Conservation (phyloP, 2,113 vertebrate species). For the Notothenia rossii region DNA sequence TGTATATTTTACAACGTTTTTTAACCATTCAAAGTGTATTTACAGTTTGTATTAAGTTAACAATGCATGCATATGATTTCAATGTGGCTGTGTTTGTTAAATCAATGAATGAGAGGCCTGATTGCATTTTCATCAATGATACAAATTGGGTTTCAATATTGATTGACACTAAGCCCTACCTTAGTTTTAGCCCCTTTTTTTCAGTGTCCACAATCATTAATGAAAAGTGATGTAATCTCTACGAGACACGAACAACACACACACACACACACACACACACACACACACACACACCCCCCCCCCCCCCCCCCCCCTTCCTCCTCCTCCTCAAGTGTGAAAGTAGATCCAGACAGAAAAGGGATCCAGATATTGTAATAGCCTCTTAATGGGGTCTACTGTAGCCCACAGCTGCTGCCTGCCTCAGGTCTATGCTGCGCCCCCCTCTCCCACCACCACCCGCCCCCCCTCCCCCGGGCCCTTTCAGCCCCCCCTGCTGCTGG, state of each 20-base stretch:
- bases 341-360: constrained; percentile 58
- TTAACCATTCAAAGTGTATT: too few species aligned
- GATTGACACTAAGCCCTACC: background rate
- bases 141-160: too few species aligned
- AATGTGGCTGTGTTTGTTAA: too few species aligned
- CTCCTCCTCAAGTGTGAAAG: constrained; percentile 48
- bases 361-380: constrained; percentile 64
- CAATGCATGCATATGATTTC: too few species aligned
- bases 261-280: background rate
- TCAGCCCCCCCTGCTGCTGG: constrained; percentile 70
- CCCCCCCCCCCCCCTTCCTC: background rate
- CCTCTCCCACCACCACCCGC: background rate
- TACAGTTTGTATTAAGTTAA: too few species aligned
- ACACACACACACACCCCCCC: too few species aligned
- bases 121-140: background rate
- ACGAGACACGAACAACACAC: background rate
- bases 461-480: constrained; percentile 36
- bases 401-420: constrained; percentile 66
- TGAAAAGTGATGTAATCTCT: background rate
- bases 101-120: background rate
- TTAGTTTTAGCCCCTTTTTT: background rate
- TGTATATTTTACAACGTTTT: too few species aligned
- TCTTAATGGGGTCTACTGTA: constrained; percentile 66
- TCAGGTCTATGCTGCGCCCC: constrained; percentile 27
- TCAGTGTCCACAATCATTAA: too few species aligned